phyloP scores from a whole-genome alignment of 2,888 invertebrate genomes.

The Tridacna crocea region DNA sequence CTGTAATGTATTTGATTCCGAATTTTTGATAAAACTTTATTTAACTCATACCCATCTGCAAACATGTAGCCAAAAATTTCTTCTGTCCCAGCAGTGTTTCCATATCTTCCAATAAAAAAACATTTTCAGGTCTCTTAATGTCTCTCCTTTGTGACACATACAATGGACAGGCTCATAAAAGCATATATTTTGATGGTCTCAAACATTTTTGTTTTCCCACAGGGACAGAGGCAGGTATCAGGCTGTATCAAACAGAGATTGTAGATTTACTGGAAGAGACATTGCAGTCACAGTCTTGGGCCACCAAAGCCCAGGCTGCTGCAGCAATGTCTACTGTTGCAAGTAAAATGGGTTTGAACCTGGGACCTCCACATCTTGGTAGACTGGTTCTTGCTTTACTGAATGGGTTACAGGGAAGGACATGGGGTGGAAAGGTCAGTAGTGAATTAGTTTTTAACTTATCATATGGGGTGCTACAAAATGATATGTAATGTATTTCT shows the following conservation, averaged over 20 bases:
- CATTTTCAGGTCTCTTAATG: no score
- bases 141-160: no score
- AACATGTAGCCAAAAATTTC: no score
- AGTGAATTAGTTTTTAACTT: neutral
- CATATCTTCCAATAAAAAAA: no score
- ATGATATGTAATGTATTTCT: neutral
- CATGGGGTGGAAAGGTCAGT: constrained; percentile 91
- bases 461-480: neutral
- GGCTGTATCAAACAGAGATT: constrained; percentile 90
- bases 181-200: no score
- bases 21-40: no score
- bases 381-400: constrained; percentile 89
- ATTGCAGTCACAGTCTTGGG: constrained; percentile 94
- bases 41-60: no score
- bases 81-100: no score
- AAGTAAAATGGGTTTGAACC: constrained; percentile 88
- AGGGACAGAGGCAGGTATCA: constrained; percentile 90
- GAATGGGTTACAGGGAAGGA: constrained; percentile 91
- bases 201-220: neutral
- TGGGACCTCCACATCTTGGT: constrained; percentile 86
- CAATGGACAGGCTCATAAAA: no score
- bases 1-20: no score
- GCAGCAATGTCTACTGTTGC: constrained; percentile 93
- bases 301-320: constrained; percentile 94
- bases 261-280: constrained; percentile 89